Conservation (phyloP, 2,888 invertebrate genomes). For the Hermodice carunculata region DNA sequence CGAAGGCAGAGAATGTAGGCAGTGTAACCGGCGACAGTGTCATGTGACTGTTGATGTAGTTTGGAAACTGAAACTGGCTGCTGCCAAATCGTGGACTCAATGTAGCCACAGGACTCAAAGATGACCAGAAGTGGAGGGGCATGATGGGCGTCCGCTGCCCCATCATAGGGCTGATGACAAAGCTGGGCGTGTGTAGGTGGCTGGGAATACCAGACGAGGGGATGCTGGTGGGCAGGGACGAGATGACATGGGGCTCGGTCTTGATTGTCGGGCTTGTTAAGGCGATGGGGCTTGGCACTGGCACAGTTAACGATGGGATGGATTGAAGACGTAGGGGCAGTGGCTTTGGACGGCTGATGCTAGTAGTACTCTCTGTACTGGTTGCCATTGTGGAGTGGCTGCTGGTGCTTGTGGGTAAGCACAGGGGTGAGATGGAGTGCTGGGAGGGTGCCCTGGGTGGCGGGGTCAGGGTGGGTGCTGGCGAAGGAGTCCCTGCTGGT, state of each 20-base stretch:
- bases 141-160: constrained; percentile 59
- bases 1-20: constrained; percentile 34
- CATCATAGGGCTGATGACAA: constrained; percentile 47
- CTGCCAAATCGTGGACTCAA: constrained; percentile 54
- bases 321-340: constrained; percentile 45
- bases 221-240: background rate
- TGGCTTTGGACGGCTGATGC: constrained; percentile 34
- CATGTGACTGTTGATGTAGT: constrained; percentile 27
- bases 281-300: constrained; percentile 54
- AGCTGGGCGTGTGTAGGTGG: constrained; percentile 53
- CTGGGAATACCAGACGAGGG: background rate
- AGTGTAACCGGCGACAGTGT: constrained; percentile 38
- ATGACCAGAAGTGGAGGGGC: constrained; percentile 70
- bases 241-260: background rate
- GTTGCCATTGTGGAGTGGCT: background rate
- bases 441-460: constrained; percentile 4
- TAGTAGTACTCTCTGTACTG: background rate
- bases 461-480: background rate
- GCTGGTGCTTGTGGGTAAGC: no score
- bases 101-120: constrained; percentile 63
- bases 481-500: background rate
- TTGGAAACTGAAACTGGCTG: constrained; percentile 44
- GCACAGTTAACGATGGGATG: constrained; percentile 35
- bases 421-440: background rate
- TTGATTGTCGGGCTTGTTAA: no score